A percentile compares a stretch with the other conserved stretches of the same genome.
phyloP scores from a whole-genome alignment of 2,797 vertebrate species.

The Caiman crocodilus region DNA sequence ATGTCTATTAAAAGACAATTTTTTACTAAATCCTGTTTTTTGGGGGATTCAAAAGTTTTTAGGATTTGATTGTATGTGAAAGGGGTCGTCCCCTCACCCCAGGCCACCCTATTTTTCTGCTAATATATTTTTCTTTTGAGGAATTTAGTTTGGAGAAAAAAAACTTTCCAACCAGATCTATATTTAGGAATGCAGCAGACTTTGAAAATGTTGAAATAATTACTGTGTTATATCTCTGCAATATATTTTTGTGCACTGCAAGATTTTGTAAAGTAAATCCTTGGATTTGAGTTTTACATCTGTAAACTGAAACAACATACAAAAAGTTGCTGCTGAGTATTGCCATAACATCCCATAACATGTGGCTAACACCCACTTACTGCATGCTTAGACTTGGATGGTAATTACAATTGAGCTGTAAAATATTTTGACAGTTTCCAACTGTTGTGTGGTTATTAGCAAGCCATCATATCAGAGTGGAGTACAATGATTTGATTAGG shows the following conservation, averaged over 20 bases:
- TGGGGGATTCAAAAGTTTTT: neutral
- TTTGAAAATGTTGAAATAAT: neutral
- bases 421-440: slow-evolving; percentile 87
- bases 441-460: slow-evolving; percentile 81
- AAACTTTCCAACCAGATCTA: neutral
- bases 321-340: slow-evolving; percentile 48
- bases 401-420: slow-evolving; percentile 85
- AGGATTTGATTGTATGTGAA: accelerated
- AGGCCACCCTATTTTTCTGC: neutral
- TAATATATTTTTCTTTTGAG: neutral
- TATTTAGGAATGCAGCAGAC: neutral
- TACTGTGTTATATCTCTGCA: accelerated
- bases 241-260: neutral
- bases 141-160: neutral
- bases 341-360: slow-evolving; percentile 72
- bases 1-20: neutral
- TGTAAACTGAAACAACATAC: slow-evolving; percentile 39
- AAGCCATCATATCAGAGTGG: slow-evolving; percentile 72
- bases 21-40: neutral
- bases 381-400: slow-evolving; percentile 83
- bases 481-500: slow-evolving; percentile 71
- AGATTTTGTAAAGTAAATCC: slow-evolving; percentile 31
- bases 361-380: slow-evolving; percentile 80
- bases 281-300: slow-evolving; percentile 54
- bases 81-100: neutral